Evolutionary conservation across 2,888 invertebrate species (phyloP), one percentile per base, ranked within the genome.

Genomic region (Marasmarcha lunaedactyla): DNA sequence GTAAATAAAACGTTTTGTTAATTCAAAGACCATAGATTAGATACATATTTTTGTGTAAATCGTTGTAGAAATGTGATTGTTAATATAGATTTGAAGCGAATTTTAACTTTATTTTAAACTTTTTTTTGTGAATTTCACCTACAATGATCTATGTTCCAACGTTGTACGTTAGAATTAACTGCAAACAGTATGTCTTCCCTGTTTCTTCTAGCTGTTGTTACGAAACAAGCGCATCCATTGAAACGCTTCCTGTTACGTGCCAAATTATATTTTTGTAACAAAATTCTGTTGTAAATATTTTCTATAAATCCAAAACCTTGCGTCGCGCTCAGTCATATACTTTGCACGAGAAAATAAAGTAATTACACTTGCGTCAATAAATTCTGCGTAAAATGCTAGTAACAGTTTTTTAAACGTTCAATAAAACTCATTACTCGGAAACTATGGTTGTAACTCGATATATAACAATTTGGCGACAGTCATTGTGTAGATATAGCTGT

Each of bases 381-480:
- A n/a, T n/a, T n/a, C n/a, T n/a, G n/a, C n/a, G n/a, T n/a, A n/a
- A n/a, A n/a, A n/a, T n/a, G n/a, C n/a, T n/a, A n/a, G n/a, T n/a
- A n/a, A n/a, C n/a, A n/a, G n/a, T n/a, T n/a, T n/a, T n/a, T n/a
- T n/a, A n/a, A n/a, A n/a, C n/a, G n/a, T n/a, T n/a, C n/a, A n/a
- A 7, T 20, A 20, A 20, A 20, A 66, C 61, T 62, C 57, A 68
- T 69, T 61, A 70, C 62, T 65, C 63, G 68, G 79, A 66, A 79
- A 79, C 71, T 72, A 79, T 66, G 81, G 81, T 83, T 83, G 81
- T 83, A 78, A 76, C 68, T 79, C 60, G 67, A 71, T 77, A 77
- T 72, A 71, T 70, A 73, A 71, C 60, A 56, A 64, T 68, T 70
- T 66, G 59, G 70, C 50, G 54, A 69, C 67, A 68, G 68, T 69